Evolutionary conservation across 2,113 vertebrate species (phyloP), one percentile per base, ranked within the genome.

Genomic region (Trachemys scripta): DNA sequence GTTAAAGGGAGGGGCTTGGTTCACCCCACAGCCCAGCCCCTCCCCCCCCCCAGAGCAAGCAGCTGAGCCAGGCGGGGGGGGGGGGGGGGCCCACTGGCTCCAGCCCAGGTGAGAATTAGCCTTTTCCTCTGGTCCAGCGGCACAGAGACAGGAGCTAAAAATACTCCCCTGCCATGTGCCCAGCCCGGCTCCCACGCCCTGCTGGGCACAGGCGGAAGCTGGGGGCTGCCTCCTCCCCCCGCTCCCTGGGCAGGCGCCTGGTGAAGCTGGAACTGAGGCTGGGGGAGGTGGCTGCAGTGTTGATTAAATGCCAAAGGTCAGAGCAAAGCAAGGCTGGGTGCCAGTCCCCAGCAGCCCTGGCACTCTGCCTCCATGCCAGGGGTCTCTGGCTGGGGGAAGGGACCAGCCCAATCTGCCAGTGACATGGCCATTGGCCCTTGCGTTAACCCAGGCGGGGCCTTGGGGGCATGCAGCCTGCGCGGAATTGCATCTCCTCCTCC

Each of bases 301-400:
- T 96, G 96, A 79, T 38, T 83, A 87, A 50, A 92, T 95, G 94
- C 95, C 96, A 96, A 85, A 92, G 93, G 93, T 88, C 27, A 6
- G 29, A 25, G 83, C 4, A 7, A 90, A 54, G 5, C 31, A 16
- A 65, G 90, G 57, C 49, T 0, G 12, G 42, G 10, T 8, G 10
- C 38, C 38, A 31, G 50, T 53, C n/a, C 25, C 86, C 4, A 7
- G 85, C 45, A 42, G 13, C 79, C 19, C 79, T 22, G 49, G 45
- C 20, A 89, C 87, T 47, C 57, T 62, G 57, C 25, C 27, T 59
- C 57, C 27, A 27, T 14, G 10, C 27, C 57, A 59, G 57, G 57
- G 57, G 11, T 13, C 27, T 31, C 57, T 13, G 57, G 57, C 12
- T 62, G 57, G 27, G 57, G 57, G 6, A 31, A 12, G 57, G 57